Conservation (phyloP, 1,140 invertebrate genomes). For the Eupristina koningsbergeri region DNA sequence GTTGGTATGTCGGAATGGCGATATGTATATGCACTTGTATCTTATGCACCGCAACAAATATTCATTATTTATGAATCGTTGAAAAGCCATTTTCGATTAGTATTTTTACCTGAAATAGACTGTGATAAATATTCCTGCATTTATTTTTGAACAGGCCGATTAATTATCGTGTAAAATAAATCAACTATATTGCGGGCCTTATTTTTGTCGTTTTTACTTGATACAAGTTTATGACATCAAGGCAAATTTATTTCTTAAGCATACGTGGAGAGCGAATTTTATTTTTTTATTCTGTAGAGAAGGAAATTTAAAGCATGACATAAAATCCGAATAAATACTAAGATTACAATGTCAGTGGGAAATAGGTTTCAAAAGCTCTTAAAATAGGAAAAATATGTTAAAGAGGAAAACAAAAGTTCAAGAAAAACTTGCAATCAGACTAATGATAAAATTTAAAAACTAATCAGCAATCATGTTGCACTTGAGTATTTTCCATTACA, state of each 20-base stretch:
- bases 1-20: background rate
- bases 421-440: background rate
- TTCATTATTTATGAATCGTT: conserved; percentile 8
- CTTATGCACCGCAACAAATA: background rate
- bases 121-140: conserved; percentile 2
- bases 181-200: background rate
- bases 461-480: background rate
- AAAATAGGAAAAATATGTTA: background rate
- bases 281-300: background rate
- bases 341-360: background rate
- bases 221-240: background rate
- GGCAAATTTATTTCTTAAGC: background rate
- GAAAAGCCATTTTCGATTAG: conserved; percentile 22
- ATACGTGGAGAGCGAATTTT: background rate
- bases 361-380: background rate
- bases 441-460: background rate
- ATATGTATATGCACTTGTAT: background rate
- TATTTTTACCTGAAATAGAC: conserved; percentile 8
- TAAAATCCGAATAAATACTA: background rate
- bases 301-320: background rate
- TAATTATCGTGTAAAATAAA: background rate
- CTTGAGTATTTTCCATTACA: background rate
- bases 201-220: conserved; percentile 7
- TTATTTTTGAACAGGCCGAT: background rate
- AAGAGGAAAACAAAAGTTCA: too few relatives aligned